Evolutionary conservation across 2,888 invertebrate species (phyloP).

Genomic region (Crepidodera aurea): DNA sequence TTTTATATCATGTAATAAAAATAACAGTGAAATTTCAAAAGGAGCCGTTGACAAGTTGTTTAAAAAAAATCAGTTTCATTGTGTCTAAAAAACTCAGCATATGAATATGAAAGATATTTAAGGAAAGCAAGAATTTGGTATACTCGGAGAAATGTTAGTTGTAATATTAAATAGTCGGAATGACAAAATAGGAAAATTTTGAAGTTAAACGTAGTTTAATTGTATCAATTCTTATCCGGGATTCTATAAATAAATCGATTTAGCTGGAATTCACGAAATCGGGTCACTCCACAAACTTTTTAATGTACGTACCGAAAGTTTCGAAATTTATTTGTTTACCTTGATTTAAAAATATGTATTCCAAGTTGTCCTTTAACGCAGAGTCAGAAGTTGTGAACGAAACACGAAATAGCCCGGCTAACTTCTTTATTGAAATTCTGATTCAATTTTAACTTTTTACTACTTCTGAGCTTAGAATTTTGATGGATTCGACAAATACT

Average conservation of each 20-base stretch:
- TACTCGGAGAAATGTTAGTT: no score
- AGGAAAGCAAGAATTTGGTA: no score
- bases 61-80: no score
- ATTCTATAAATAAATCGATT: conserved; percentile 32
- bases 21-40: no score
- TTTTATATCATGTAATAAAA: no score
- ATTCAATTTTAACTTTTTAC: conserved; percentile 13
- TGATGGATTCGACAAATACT: no score
- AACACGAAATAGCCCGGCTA: conserved; percentile 18
- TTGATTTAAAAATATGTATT: conserved; percentile 27
- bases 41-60: no score
- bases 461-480: background rate
- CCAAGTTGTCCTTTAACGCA: conserved; percentile 22
- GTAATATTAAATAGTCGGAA: no score
- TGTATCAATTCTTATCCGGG: conserved; percentile 32
- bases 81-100: no score
- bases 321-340: conserved; percentile 26
- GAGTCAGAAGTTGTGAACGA: conserved; percentile 16
- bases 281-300: conserved; percentile 33
- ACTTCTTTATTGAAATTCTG: conserved; percentile 20
- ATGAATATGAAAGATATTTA: no score
- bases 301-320: conserved; percentile 31
- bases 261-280: conserved; percentile 32
- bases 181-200: background rate
- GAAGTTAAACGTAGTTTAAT: conserved; percentile 9